Percentiles rank a stretch among this genome's conserved stretches.
These are phyloP conservation scores for Limonius californicus DNA, from an alignment of 1,140 invertebrate genomes.

Conservation along the genomic window DNA sequence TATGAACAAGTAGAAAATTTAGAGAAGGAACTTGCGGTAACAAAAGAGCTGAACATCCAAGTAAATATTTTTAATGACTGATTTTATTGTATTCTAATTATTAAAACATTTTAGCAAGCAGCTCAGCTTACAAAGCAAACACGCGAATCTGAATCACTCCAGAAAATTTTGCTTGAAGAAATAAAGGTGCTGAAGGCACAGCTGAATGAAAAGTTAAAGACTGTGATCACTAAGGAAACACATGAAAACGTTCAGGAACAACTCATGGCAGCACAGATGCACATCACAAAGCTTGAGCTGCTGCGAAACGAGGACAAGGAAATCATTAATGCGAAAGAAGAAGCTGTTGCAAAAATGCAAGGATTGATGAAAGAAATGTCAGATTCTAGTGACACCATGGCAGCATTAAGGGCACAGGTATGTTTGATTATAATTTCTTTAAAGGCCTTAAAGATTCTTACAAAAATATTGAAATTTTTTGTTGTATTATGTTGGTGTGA, in stretches of 20 bases:
- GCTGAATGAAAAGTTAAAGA: not conserved
- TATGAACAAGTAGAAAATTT: too few relatives aligned
- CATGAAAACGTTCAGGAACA: constrained; percentile 25
- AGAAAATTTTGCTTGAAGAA: constrained; percentile 8
- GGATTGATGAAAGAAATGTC: not conserved
- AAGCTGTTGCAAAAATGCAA: constrained; percentile 18
- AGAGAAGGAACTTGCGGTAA: too few relatives aligned
- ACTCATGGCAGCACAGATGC: constrained; percentile 31
- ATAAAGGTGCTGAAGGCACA: not conserved
- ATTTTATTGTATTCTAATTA: too few relatives aligned
- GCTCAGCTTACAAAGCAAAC: not conserved
- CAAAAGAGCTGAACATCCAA: too few relatives aligned
- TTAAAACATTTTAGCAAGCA: too few relatives aligned
- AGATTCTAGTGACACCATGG: constrained; percentile 16
- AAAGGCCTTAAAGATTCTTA: not conserved
- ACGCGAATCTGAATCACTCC: not conserved
- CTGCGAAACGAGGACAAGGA: constrained; percentile 17
- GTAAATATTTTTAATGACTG: too few relatives aligned
- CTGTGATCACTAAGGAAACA: constrained; percentile 7
- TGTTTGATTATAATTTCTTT: not conserved
- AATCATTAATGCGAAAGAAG: not conserved
- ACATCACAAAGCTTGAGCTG: constrained; percentile 26
- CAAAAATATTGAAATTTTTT: too few relatives aligned
- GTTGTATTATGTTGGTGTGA: too few relatives aligned
- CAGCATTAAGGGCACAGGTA: constrained; percentile 28